Base-by-base conservation (phyloP, 2,888 invertebrate species). In the Melanargia galathea region DNA sequence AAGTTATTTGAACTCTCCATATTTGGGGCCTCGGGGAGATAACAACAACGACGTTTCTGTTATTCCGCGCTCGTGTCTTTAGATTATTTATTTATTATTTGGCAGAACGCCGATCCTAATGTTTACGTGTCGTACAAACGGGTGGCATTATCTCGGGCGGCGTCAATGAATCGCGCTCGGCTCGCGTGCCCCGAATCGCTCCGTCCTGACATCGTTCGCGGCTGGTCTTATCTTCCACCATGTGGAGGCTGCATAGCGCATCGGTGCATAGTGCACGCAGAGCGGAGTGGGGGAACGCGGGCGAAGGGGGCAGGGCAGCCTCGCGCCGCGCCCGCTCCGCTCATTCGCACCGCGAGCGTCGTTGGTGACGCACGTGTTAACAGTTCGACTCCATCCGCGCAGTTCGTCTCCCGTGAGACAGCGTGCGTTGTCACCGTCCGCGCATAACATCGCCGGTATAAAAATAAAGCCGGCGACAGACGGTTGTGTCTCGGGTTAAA, bases 391-490 rank as follows among this genome's bases (percentile, higher is more conserved):
- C 16, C 73, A 69, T 30, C 16, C 73, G 69, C 72, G 70, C 24
- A 48, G 72, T 72, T 71, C 79, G 80, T 80, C 76, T 82, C 78
- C 68, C 70, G 64, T 54, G 73, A 73, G 71, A 73, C 75, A 60
- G 72, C 84, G 82, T 81, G 81, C 82, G 83, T 82, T 82, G 83
- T 84, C 82, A 81, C 60, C 81, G 73, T 78, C 74, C 76, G 76
- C 77, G 78, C 70, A 80, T 78, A 84, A 82, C 81, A 80, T 82
- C 80, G 69, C 78, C 79, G 75, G 88, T 88, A 83, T 88, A 90
- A 87, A 90, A 90, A 90, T 90, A 90, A 88, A 88, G 87, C 84
- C 88, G 87, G 83, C 85, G 87, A 87, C 87, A 88, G 86, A 89
- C 90, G 79, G 80, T 83, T 81, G 81, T 81, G 78, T 83, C 79